phyloP scores from a whole-genome alignment of 2,113 vertebrate species.

The Colaptes auratus region DNA sequence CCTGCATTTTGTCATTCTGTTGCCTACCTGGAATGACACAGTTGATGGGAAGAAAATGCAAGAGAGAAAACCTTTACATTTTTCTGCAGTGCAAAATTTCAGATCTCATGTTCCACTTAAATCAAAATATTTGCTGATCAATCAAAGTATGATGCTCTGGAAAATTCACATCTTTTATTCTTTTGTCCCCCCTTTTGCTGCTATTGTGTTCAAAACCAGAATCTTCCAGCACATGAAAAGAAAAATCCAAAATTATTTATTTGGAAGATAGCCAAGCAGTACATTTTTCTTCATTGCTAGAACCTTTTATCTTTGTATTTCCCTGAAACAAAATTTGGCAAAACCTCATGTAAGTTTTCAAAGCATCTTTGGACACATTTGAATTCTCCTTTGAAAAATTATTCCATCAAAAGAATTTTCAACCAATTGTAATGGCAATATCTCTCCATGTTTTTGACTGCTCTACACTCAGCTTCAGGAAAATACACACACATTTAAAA shows the following conservation, averaged over 20 bases:
- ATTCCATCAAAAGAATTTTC: not conserved
- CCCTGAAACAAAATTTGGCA: constrained; percentile 41
- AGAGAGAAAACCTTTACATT: not conserved
- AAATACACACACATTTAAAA: not conserved
- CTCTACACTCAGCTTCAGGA: not conserved
- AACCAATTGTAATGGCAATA: not conserved
- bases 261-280: constrained; percentile 39
- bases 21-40: not conserved
- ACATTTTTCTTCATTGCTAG: constrained; percentile 50
- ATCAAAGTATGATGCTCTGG: not conserved
- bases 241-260: not conserved
- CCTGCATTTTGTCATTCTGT: not conserved
- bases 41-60: not conserved
- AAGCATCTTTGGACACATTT: not conserved
- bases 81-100: not conserved
- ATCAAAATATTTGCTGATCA: not conserved
- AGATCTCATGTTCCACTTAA: not conserved
- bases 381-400: constrained; percentile 13
- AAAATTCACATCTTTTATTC: not conserved
- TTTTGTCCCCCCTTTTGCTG: not conserved
- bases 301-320: constrained; percentile 35
- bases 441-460: not conserved
- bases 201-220: not conserved
- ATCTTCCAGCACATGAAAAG: not conserved
- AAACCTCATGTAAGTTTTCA: constrained; percentile 2